A percentile compares a stretch with the other conserved stretches of the same genome.
phyloP scores from a whole-genome alignment of 2,888 invertebrate genomes.

The Diploptera punctata region DNA sequence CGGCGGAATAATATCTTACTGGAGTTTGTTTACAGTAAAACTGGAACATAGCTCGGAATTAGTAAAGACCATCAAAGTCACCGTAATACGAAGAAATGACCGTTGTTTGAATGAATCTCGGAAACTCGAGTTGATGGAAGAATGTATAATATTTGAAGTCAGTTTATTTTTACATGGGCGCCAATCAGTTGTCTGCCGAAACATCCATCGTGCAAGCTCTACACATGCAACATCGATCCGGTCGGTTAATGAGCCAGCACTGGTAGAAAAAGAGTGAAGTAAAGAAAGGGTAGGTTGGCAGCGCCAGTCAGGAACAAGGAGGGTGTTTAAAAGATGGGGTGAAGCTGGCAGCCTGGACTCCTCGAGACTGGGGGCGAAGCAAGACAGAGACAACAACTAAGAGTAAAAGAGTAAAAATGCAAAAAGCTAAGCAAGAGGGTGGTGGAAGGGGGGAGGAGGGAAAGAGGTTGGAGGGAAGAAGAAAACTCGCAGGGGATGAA shows the following conservation, averaged over 20 bases:
- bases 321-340: conserved; percentile 22
- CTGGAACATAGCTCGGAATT: too few relatives aligned
- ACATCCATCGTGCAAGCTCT: background rate
- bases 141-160: background rate
- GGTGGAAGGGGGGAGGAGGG: background rate
- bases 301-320: conserved; percentile 15
- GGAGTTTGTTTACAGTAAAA: too few relatives aligned
- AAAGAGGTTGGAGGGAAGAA: background rate
- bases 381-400: background rate
- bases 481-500: conserved; percentile 23
- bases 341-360: conserved; percentile 17
- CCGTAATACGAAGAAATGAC: too few relatives aligned
- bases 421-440: conserved; percentile 22
- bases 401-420: conserved; percentile 8
- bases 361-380: background rate
- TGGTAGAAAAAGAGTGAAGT: conserved; percentile 14
- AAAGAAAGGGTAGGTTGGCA: conserved; percentile 22
- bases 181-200: conserved; percentile 25
- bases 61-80: too few relatives aligned
- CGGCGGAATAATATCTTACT: too few relatives aligned
- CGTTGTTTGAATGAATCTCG: too few relatives aligned
- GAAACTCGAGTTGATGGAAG: too few relatives aligned
- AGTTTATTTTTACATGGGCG: conserved; percentile 30
- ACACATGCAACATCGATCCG: conserved; percentile 11
- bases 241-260: conserved; percentile 18